Conservation (phyloP, 2,888 invertebrate genomes). For the Hydropsyche betteni region DNA sequence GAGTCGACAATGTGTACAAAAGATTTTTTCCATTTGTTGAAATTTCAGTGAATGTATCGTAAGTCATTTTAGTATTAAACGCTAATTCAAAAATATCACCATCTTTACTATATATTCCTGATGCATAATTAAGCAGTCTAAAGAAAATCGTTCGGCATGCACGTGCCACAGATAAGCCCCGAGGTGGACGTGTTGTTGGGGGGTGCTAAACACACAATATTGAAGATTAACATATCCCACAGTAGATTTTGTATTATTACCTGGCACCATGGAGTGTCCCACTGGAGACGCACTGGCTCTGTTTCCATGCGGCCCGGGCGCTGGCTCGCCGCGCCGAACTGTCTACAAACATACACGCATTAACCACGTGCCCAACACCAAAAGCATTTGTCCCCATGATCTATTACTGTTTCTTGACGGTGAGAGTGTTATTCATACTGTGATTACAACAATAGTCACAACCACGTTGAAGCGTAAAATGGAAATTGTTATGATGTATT, state of each 20-base stretch:
- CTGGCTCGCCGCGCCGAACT: constrained; percentile 88
- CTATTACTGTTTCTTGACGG: too few relatives aligned
- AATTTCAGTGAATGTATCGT: too few relatives aligned
- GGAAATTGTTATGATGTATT: too few relatives aligned
- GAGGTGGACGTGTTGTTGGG: constrained; percentile 4
- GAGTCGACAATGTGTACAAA: too few relatives aligned
- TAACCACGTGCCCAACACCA: constrained; percentile 55
- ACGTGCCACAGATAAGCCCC: constrained; percentile 34
- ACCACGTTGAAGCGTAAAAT: too few relatives aligned
- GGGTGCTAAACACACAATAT: constrained; percentile 23
- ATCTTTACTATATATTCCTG: background rate
- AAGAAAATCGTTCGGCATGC: background rate
- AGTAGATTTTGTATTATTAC: constrained; percentile 38
- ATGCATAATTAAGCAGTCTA: background rate
- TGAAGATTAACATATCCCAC: constrained; percentile 1
- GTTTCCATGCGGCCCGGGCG: constrained; percentile 84
- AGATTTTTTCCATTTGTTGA: too few relatives aligned
- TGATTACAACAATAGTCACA: too few relatives aligned
- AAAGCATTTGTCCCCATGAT: too few relatives aligned
- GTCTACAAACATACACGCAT: constrained; percentile 84
- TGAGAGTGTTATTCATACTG: too few relatives aligned
- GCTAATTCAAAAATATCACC: too few relatives aligned
- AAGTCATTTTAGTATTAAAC: too few relatives aligned
- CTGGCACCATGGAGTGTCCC: constrained; percentile 67
- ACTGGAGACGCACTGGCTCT: constrained; percentile 84